Evolutionary conservation across 2,113 vertebrate species (phyloP).

Genomic region (Aix galericulata): DNA sequence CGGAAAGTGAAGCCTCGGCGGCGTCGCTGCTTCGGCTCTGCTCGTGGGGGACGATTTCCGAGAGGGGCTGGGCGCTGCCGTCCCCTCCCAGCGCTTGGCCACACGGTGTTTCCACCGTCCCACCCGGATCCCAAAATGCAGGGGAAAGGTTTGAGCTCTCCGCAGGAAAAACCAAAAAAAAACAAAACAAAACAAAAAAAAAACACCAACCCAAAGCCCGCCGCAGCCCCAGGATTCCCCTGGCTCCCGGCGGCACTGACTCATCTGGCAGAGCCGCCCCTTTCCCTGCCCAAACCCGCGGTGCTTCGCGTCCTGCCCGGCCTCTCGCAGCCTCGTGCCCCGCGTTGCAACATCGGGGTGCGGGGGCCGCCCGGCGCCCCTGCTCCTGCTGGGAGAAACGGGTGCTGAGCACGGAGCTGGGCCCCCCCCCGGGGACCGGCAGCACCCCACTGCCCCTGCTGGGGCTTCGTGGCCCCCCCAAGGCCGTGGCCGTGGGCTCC

Average conservation of each 20-base stretch:
- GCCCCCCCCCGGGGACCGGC: fast-evolving
- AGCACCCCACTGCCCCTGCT: neutral
- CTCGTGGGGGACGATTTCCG: conserved; percentile 15
- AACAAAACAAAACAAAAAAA: neutral
- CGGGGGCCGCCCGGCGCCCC: neutral
- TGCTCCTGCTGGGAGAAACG: fast-evolving
- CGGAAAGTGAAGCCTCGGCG: conserved; percentile 42
- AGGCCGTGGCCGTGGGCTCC: neutral
- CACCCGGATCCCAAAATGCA: neutral
- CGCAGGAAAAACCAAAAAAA: neutral
- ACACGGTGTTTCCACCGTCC: conserved; percentile 2
- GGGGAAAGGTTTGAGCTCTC: conserved; percentile 1
- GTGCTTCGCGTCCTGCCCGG: neutral
- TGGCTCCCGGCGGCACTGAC: neutral
- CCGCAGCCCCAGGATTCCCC: neutral
- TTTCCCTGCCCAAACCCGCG: neutral
- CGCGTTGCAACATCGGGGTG: fast-evolving
- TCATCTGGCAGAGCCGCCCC: neutral
- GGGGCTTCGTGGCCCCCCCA: neutral
- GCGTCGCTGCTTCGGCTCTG: neutral
- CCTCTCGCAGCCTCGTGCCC: neutral
- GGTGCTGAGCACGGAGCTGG: neutral
- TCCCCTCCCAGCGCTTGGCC: neutral
- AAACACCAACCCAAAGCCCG: neutral
- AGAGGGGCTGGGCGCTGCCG: neutral